Conservation (phyloP, 2,113 vertebrate genomes). For the Himantopus leucocephalus region DNA sequence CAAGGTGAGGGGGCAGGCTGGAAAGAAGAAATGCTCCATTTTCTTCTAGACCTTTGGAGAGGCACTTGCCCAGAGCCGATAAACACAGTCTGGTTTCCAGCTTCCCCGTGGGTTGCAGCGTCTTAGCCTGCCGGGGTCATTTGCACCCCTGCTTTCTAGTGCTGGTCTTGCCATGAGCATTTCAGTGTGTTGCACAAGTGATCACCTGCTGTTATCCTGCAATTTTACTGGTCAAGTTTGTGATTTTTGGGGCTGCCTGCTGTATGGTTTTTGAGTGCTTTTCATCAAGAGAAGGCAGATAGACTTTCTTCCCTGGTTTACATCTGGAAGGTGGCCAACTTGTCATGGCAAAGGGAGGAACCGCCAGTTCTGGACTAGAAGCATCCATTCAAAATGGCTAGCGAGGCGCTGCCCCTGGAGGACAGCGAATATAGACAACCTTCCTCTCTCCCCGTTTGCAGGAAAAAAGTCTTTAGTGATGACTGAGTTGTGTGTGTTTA, state of each 20-base stretch:
- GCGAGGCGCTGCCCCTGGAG: not conserved
- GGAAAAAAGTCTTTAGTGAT: not conserved
- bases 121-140: not conserved
- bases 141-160: not conserved
- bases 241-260: not conserved
- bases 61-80: not conserved
- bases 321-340: not conserved
- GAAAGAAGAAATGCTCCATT: not conserved
- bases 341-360: not conserved
- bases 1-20: not conserved
- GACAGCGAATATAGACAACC: not conserved
- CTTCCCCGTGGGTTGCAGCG: accelerated
- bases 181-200: not conserved
- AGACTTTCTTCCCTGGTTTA: not conserved
- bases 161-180: not conserved
- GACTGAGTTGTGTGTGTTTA: not conserved
- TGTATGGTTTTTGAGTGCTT: not conserved
- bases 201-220: not conserved
- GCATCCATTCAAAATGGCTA: not conserved
- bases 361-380: not conserved
- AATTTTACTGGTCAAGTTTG: not conserved
- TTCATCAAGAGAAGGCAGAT: not conserved
- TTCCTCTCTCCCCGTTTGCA: not conserved
- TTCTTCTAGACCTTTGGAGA: not conserved
- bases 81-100: not conserved